Conservation (phyloP, 2,797 vertebrate species). For the Alcedo atthis region DNA sequence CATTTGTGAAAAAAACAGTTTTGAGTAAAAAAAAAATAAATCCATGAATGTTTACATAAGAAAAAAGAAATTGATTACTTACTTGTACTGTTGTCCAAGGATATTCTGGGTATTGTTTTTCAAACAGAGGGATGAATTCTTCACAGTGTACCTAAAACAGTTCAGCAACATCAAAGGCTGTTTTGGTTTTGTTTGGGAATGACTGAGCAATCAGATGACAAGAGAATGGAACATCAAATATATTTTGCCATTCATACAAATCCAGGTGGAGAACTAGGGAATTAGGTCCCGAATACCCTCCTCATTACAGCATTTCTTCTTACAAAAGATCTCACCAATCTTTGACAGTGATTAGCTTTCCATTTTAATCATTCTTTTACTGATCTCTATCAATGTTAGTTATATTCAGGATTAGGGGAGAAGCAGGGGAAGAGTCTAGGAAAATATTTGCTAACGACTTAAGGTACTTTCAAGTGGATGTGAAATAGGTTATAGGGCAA, state of each 20-base stretch:
- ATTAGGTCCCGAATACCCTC: not conserved
- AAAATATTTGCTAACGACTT: not conserved
- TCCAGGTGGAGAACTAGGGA: not conserved
- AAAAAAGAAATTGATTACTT: constrained; percentile 38
- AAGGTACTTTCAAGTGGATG: not conserved
- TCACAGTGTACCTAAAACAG: constrained; percentile 88
- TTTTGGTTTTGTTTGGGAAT: not conserved
- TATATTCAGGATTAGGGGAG: not conserved
- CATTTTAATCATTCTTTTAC: not conserved
- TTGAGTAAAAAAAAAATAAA: not conserved
- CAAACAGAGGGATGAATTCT: constrained; percentile 93
- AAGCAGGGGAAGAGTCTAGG: not conserved
- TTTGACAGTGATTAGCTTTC: not conserved
- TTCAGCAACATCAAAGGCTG: not conserved
- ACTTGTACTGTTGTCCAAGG: constrained; percentile 90
- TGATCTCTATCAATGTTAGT: not conserved
- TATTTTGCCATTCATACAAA: not conserved
- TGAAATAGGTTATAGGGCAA: not conserved
- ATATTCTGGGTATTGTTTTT: constrained; percentile 88
- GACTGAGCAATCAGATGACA: not conserved
- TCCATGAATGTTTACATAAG: not conserved
- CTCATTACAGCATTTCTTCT: not conserved
- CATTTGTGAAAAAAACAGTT: not conserved
- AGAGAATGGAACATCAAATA: not conserved
- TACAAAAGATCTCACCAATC: not conserved